A percentile compares a stretch with the other conserved stretches of the same genome.
Conservation (phyloP, 2,797 vertebrate species). For the Argentina silus region DNA sequence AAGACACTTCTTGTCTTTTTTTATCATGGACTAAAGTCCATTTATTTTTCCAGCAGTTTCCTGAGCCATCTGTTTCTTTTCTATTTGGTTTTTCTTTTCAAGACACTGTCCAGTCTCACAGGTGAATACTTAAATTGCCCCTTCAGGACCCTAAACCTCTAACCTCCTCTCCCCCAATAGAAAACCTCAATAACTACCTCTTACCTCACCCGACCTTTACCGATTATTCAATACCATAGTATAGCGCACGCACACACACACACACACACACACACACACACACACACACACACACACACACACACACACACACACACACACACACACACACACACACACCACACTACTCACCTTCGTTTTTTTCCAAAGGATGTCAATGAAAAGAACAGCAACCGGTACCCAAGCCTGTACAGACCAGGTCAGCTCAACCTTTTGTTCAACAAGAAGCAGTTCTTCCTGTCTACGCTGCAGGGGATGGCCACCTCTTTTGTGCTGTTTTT, state of each 20-base stretch:
- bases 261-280: neutral
- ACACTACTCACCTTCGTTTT: neutral
- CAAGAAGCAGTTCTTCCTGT: constrained; percentile 87
- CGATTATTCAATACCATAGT: neutral
- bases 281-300: neutral
- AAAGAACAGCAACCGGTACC: constrained; percentile 80
- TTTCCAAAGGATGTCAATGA: constrained; percentile 83
- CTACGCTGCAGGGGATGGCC: constrained; percentile 81
- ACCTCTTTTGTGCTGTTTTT: constrained; percentile 88
- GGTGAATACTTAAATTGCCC: constrained; percentile 2
- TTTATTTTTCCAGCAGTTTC: constrained; percentile 2
- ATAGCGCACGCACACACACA: no score
- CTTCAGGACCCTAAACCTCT: no score
- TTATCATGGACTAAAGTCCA: neutral
- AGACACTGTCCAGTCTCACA: constrained; percentile 1
- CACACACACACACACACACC: neutral
- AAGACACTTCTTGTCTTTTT: neutral
- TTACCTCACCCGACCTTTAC: neutral
- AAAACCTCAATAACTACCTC: neutral
- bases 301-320: neutral
- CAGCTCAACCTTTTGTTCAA: constrained; percentile 88
- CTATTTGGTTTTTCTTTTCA: neutral
- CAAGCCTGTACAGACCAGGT: constrained; percentile 83
- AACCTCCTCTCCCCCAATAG: neutral
- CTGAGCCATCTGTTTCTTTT: constrained; percentile 5